phyloP scores from a whole-genome alignment of 2,888 invertebrate species.

The Oegoconia quadripuncta region DNA sequence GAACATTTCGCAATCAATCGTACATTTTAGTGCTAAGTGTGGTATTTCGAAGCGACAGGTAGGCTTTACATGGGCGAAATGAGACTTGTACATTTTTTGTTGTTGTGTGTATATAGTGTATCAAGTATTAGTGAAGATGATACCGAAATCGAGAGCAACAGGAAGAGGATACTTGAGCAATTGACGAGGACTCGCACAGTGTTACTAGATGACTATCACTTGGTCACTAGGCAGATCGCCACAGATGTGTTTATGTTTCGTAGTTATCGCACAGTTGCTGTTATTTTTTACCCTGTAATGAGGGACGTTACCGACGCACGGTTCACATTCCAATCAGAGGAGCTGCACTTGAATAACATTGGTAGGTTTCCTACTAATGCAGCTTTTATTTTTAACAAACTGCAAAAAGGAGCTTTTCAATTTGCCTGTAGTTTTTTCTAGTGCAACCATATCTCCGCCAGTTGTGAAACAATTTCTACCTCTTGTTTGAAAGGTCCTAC shows the following conservation, averaged over 20 bases:
- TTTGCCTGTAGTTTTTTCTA: too few relatives aligned
- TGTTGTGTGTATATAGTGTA: slow-evolving; percentile 54
- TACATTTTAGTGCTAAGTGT: neutral
- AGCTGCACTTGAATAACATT: slow-evolving; percentile 70
- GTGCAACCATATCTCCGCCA: neutral
- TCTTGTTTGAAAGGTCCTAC: too few relatives aligned
- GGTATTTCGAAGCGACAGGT: slow-evolving; percentile 31
- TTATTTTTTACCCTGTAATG: slow-evolving; percentile 62
- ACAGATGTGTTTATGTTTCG: slow-evolving; percentile 70
- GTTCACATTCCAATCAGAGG: slow-evolving; percentile 72
- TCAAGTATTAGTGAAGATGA: slow-evolving; percentile 53
- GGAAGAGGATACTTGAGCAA: slow-evolving; percentile 61
- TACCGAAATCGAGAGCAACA: slow-evolving; percentile 51
- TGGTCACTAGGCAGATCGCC: slow-evolving; percentile 67
- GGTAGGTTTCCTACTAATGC: slow-evolving; percentile 44
- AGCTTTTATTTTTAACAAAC: neutral
- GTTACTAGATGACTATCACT: slow-evolving; percentile 57
- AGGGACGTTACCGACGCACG: slow-evolving; percentile 64
- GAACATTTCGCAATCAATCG: neutral
- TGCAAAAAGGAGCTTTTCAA: too few relatives aligned
- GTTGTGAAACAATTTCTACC: too few relatives aligned
- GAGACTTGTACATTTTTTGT: slow-evolving; percentile 52
- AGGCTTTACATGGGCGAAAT: slow-evolving; percentile 45
- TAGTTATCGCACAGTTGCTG: slow-evolving; percentile 68
- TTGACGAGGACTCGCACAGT: slow-evolving; percentile 61